A percentile compares a stretch with the other conserved stretches of the same genome.
Evolutionary conservation across 1,140 invertebrate species (phyloP).

Genomic region (Drosophila lowei): DNA sequence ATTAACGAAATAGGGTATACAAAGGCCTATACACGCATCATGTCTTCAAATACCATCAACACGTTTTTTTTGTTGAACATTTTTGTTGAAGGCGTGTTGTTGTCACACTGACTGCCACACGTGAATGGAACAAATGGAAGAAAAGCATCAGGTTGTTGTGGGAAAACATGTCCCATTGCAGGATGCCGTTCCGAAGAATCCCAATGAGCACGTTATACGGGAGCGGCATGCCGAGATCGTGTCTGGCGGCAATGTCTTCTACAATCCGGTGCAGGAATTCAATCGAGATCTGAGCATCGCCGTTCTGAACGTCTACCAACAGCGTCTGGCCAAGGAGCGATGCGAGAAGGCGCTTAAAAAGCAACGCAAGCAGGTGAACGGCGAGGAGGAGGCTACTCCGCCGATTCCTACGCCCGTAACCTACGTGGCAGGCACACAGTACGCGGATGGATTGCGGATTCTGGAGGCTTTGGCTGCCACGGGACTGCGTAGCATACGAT

Average conservation of each 20-base stretch:
- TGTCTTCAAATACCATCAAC: no score
- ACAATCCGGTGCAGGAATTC: slow-evolving; percentile 99
- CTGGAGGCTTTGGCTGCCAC: slow-evolving; percentile 96
- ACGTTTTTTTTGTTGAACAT: no score
- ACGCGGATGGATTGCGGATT: slow-evolving; percentile 87
- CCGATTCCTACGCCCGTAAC: not conserved
- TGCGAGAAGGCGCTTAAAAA: slow-evolving; percentile 62
- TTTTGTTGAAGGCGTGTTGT: no score
- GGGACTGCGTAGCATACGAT: slow-evolving; percentile 96
- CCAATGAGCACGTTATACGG: slow-evolving; percentile 53
- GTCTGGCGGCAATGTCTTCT: slow-evolving; percentile 90
- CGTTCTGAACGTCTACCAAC: slow-evolving; percentile 85
- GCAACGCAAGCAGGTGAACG: slow-evolving; percentile 38
- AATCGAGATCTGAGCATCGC: slow-evolving; percentile 95
- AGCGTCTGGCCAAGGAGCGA: slow-evolving; percentile 81
- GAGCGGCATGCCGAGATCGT: slow-evolving; percentile 77
- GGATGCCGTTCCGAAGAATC: slow-evolving; percentile 32
- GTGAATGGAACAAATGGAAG: slow-evolving; percentile 33
- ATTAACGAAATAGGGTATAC: no score
- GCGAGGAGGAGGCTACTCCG: not conserved
- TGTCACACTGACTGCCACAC: no score
- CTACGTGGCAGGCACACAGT: slow-evolving; percentile 59
- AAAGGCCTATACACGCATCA: no score
- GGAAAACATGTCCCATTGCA: not conserved
- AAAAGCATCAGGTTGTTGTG: slow-evolving; percentile 42